phyloP scores from a whole-genome alignment of 2,113 vertebrate species.

The Coregonus clupeaformis region DNA sequence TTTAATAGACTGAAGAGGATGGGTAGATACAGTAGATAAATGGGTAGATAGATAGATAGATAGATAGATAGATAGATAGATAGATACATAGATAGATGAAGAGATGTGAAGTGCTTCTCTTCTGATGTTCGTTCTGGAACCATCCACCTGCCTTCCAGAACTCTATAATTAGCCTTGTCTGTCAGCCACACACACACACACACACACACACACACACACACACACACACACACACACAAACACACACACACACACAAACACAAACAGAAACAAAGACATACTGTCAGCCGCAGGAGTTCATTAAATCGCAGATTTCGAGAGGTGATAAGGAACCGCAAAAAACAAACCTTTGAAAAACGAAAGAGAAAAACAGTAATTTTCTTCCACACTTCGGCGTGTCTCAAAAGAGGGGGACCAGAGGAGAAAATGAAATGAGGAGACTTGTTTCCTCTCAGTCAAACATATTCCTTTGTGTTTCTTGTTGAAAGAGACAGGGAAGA shows the following conservation, averaged over 20 bases:
- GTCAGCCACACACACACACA: no score
- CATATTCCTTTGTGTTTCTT: not conserved
- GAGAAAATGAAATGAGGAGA: no score
- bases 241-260: no score
- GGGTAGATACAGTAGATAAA: no score
- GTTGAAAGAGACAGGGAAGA: not conserved
- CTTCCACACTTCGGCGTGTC: not conserved
- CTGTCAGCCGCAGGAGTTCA: not conserved
- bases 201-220: no score
- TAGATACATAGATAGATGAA: no score
- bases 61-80: no score
- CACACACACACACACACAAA: no score
- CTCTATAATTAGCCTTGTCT: not conserved
- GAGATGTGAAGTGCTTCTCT: not conserved
- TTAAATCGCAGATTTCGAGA: not conserved
- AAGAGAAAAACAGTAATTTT: not conserved
- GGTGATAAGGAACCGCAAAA: not conserved
- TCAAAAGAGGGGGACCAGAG: not conserved
- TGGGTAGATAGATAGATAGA: no score
- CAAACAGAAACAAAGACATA: no score
- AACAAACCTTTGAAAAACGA: not conserved
- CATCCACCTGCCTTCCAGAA: not conserved
- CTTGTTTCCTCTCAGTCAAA: not conserved
- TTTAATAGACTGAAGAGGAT: no score
- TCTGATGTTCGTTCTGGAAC: not conserved